Base-by-base conservation (phyloP, 2,888 invertebrate species). In the Saturnia japonica region DNA sequence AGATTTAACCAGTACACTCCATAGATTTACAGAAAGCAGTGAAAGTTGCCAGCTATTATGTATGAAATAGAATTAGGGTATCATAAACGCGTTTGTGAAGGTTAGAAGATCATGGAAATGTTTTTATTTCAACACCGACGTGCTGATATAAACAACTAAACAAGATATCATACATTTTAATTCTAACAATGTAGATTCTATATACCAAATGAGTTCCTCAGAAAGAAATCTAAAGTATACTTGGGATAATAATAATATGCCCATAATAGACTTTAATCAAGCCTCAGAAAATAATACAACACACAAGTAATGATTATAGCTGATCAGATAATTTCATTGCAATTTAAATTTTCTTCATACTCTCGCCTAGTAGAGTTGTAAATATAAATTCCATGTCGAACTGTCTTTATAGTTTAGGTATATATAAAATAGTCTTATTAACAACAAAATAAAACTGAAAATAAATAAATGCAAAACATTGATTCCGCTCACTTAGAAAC, bases 21-120 rank as follows among this genome's bases (percentile, higher is more conserved):
- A 75, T 78, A 83, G 84, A 82, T 85, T 85, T 82, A 82, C 83
- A 85, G 84, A 89, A 88, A 84, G 81, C 77, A 88, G 88, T 87
- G 90, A 91, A 88, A 88, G 88, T 87, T 80, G 77, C 76, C 77
- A 79, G 80, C 79, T 75, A 80, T 82, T 81, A 81, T 78, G 80
- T 75, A 75, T 77, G 74, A 72, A 76, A 75, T 74, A 76, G 74
- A 77, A 78, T 74, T 77, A 78, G 64, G 64, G 57, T 75, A 73
- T 75, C 75, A 79, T 77, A 76, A 82, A 80, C 73, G 77, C 75
- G 77, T 74, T 77, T 83, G 85, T 83, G 83, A 84, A 86, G 86
- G 86, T 86, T 82, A 81, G 76, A 74, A 78, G 82, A 79, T 78
- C 79, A 80, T 69, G 72, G 71, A 77, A 69, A 74, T 19, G 70